phyloP scores from a whole-genome alignment of 2,797 vertebrate genomes.

The Hyperoplus lanceolatus region DNA sequence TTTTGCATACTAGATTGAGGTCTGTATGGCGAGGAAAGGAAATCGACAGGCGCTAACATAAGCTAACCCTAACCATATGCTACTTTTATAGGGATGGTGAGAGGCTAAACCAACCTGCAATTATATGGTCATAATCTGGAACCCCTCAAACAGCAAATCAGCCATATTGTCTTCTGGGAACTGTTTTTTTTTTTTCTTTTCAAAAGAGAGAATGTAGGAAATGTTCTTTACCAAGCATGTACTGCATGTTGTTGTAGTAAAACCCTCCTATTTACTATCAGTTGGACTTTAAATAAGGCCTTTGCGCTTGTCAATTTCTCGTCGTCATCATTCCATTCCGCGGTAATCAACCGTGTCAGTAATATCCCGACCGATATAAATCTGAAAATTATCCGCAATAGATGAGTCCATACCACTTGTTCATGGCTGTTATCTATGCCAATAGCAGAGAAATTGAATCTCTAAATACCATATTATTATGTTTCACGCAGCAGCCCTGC shows the following conservation, averaged over 20 bases:
- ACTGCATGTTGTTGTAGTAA: not conserved
- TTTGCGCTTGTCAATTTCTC: conserved; percentile 46
- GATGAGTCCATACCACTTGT: conserved; percentile 61
- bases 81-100: too few relatives aligned
- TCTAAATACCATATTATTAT: conserved; percentile 70
- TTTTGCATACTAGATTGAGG: not conserved
- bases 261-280: not conserved
- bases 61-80: too few relatives aligned
- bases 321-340: conserved; percentile 40
- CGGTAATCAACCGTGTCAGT: conserved; percentile 68
- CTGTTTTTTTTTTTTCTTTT: not conserved
- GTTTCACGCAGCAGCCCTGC: conserved; percentile 60
- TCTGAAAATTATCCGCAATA: conserved; percentile 69
- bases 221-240: conserved; percentile 11
- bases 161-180: not conserved
- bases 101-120: not conserved
- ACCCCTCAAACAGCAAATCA: not conserved
- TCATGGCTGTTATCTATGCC: conserved; percentile 67
- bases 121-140: not conserved
- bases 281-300: conserved; percentile 18
- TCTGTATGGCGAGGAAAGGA: not conserved
- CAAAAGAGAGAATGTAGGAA: not conserved
- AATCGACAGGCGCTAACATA: not conserved
- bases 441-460: conserved; percentile 69
- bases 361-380: conserved; percentile 70